phyloP scores from a whole-genome alignment of 1,140 invertebrate species.

The Meloidogyne exigua region DNA sequence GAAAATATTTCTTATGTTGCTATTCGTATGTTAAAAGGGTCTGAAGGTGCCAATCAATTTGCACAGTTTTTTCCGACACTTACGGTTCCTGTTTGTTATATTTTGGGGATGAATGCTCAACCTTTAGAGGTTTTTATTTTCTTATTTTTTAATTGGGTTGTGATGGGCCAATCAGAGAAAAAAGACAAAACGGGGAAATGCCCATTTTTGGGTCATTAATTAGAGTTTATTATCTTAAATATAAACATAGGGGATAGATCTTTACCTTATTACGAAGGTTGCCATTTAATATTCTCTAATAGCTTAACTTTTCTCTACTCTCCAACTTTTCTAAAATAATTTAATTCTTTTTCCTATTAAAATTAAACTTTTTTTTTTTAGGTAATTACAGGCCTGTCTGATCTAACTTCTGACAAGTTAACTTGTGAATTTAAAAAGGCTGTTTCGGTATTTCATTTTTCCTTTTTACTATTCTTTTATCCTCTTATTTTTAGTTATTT shows the following conservation, averaged over 20 bases:
- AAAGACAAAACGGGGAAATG: too few species aligned
- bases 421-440: slow-evolving; percentile 18
- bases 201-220: too few species aligned
- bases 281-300: too few species aligned
- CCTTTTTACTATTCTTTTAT: slow-evolving; percentile 7
- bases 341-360: too few species aligned
- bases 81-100: slow-evolving; percentile 37
- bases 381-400: slow-evolving; percentile 26
- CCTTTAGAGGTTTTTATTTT: slow-evolving; percentile 35
- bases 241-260: too few species aligned
- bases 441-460: slow-evolving; percentile 12
- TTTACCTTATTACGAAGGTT: too few species aligned
- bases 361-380: neutral
- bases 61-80: slow-evolving; percentile 38
- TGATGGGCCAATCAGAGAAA: too few species aligned
- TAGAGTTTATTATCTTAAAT: too few species aligned
- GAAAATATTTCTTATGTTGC: slow-evolving; percentile 27
- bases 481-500: slow-evolving; percentile 36
- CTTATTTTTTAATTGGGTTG: neutral
- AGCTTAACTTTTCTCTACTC: too few species aligned
- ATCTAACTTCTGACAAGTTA: slow-evolving; percentile 27
- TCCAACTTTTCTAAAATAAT: too few species aligned
- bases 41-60: slow-evolving; percentile 41
- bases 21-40: slow-evolving; percentile 30
- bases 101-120: slow-evolving; percentile 39